Evolutionary conservation across 2,797 vertebrate genomes (phyloP).

Genomic region (Odontamblyopus lacepedii): DNA sequence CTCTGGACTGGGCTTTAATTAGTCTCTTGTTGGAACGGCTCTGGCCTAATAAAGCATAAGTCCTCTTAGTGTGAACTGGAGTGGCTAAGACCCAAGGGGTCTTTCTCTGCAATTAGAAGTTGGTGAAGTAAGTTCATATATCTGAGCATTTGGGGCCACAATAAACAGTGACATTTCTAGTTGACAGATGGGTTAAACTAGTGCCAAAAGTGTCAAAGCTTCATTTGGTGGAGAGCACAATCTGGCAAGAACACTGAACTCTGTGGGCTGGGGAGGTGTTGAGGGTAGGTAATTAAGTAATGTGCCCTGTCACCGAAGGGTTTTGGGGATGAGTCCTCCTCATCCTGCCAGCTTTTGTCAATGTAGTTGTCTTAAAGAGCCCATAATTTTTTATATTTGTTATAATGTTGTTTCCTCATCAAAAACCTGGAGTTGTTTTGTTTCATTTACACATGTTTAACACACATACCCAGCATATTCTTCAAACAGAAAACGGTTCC

Average conservation of each 20-base stretch:
- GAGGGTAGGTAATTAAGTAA: background rate
- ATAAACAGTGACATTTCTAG: constrained; percentile 30
- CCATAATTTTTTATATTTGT: no score
- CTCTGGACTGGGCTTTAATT: no score
- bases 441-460: no score
- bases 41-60: no score
- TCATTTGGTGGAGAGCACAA: constrained; percentile 14
- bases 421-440: no score
- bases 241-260: background rate
- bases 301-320: background rate
- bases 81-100: background rate
- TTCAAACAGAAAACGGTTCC: no score
- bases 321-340: background rate
- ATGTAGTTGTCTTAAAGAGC: no score
- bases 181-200: constrained; percentile 15
- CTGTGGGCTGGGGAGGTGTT: background rate
- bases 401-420: no score
- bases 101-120: constrained; percentile 35
- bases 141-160: constrained; percentile 11
- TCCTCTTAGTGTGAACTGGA: background rate
- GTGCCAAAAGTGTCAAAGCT: constrained; percentile 12
- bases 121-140: constrained; percentile 27
- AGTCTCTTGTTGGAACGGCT: no score
- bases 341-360: background rate
- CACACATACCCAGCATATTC: no score